Base-by-base conservation (phyloP, 2,797 vertebrate genomes). In the Pangasius mekongensis region DNA sequence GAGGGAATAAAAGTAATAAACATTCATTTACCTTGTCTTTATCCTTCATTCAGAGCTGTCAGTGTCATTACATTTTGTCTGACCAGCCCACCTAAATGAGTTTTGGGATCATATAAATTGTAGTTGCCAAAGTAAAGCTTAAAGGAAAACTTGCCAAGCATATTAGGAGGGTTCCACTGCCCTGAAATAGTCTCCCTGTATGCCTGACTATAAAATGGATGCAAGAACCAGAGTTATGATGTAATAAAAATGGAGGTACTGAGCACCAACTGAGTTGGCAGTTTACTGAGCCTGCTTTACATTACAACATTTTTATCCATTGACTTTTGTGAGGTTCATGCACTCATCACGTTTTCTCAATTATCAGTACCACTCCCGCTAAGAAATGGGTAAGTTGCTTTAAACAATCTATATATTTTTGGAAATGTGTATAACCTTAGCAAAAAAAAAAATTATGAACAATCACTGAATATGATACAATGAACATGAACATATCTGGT, bases 181-280 rank as follows among this genome's bases (percentile, higher is more conserved):
- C 33, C 3, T 73, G 22, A 47, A 83, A 83, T n/a, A 66, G 39
- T 66, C 24, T 74, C 30, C 20, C 76, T 54, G 30, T 86, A 77
- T 84, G 43, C 2, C 24, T 58, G 73, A 33, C 56, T 56, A 84
- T 88, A 86, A 88, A 90, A 58, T 88, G 36, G n/a, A 78, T 22
- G 64, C 83, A 66, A 83, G 87, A 69, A 60, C 62, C 74, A 85
- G 58, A 60, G 73, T 83, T 88, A 64, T 91, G 82, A 84, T 89
- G 66, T 83, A 87, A 64, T 90, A 80, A 88, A 91, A 91, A 83
- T n/a, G 47, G 60, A 87, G 77, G 87, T 92, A 78, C 88, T 87
- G 86, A 73, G 78, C 84, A 88, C 84, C 88, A 90, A 62, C 89
- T 87, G 81, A 88, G 88, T 30, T 43, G 47, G 9, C 66, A 71